These are phyloP conservation scores for Neopipo cinnamomea DNA, from an alignment of 2,113 vertebrate genomes.

Conservation along the genomic window DNA sequence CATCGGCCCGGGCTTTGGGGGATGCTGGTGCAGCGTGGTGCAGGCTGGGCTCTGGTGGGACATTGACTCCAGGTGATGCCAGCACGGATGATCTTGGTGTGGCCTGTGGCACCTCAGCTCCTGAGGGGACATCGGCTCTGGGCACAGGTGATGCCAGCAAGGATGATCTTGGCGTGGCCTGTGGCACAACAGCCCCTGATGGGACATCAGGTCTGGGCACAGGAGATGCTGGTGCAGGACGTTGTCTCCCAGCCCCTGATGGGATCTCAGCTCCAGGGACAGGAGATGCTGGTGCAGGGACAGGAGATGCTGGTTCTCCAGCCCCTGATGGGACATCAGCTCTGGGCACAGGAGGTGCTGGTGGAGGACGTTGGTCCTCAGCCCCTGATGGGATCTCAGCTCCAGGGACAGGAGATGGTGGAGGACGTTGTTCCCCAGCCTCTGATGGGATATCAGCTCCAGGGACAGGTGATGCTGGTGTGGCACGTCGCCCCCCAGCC, in stretches of 20 bases:
- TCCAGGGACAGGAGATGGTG: background rate
- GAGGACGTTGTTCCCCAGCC: fast-evolving
- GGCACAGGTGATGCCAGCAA: background rate
- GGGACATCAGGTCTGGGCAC: background rate
- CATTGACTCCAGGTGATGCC: fast-evolving
- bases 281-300: background rate
- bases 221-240: background rate
- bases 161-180: background rate
- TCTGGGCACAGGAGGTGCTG: background rate
- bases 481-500: fast-evolving
- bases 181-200: background rate
- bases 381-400: background rate
- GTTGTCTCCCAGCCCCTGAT: background rate
- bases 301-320: background rate
- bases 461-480: background rate
- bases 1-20: fast-evolving
- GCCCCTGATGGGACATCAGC: background rate
- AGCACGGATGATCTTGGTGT: background rate
- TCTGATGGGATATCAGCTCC: background rate
- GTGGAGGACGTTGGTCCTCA: background rate
- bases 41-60: background rate
- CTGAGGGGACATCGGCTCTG: background rate
- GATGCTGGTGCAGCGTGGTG: fast-evolving
- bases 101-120: background rate
- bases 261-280: background rate